Conservation (phyloP, 2,888 invertebrate genomes). For the Abrostola triplasia region DNA sequence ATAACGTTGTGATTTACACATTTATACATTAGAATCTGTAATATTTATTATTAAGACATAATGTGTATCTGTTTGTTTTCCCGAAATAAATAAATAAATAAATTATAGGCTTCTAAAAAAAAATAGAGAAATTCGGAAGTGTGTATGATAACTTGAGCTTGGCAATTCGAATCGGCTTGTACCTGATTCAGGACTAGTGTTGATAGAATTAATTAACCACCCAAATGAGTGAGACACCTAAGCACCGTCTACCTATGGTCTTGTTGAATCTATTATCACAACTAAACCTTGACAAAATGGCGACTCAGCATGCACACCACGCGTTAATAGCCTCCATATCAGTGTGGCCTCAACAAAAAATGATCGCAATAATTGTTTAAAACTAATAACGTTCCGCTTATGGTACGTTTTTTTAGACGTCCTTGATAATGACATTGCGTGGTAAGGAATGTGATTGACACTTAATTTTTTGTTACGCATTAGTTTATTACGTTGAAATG, state of each 20-base stretch:
- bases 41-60: no score
- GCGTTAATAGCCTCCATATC: constrained; percentile 30
- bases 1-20: no score
- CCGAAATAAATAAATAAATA: no score
- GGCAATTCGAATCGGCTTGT: no score
- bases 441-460: constrained; percentile 51
- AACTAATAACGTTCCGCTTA: constrained; percentile 43
- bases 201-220: background rate
- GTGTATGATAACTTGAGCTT: no score
- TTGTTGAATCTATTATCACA: background rate
- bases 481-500: constrained; percentile 21
- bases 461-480: constrained; percentile 34
- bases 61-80: no score
- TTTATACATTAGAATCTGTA: no score
- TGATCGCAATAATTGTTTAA: constrained; percentile 18
- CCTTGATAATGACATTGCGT: constrained; percentile 57
- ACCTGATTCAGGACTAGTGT: background rate
- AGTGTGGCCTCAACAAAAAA: constrained; percentile 19
- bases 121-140: no score
- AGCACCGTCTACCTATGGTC: background rate
- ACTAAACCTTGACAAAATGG: constrained; percentile 8
- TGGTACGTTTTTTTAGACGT: constrained; percentile 44
- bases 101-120: no score
- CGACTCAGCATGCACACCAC: constrained; percentile 24
- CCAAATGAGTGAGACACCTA: background rate